These are phyloP conservation scores for Abrostola tripartita DNA, from an alignment of 2,888 invertebrate genomes.

Conservation along the genomic window DNA sequence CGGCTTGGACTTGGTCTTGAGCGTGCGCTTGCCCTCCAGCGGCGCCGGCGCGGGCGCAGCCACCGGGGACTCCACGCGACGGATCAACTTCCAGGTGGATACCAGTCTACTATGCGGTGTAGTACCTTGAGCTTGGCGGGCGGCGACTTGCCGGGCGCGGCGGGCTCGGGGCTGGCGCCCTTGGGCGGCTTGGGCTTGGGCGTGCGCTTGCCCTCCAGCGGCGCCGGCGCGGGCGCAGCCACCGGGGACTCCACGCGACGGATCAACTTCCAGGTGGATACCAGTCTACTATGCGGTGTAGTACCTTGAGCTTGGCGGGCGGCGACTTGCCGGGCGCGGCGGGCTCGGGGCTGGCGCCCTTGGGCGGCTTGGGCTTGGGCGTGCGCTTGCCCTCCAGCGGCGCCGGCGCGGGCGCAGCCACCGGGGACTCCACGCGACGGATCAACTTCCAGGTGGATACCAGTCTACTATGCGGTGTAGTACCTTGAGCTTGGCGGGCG, in stretches of 20 bases:
- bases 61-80: constrained; percentile 76
- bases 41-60: constrained; percentile 56
- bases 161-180: constrained; percentile 87
- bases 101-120: no score
- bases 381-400: constrained; percentile 84
- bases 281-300: neutral
- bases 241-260: constrained; percentile 78
- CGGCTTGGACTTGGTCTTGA: constrained; percentile 88
- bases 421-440: constrained; percentile 77
- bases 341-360: constrained; percentile 88
- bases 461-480: neutral
- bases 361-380: constrained; percentile 88
- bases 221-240: constrained; percentile 56
- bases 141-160: constrained; percentile 71
- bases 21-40: constrained; percentile 86
- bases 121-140: constrained; percentile 78
- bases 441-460: no score
- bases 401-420: constrained; percentile 59
- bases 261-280: constrained; percentile 74
- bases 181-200: constrained; percentile 89
- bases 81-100: constrained; percentile 75
- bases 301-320: constrained; percentile 78
- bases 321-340: constrained; percentile 72
- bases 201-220: constrained; percentile 85
- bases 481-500: constrained; percentile 79